Conservation (phyloP, 2,797 vertebrate genomes). For the Malacoctenus gilli region DNA sequence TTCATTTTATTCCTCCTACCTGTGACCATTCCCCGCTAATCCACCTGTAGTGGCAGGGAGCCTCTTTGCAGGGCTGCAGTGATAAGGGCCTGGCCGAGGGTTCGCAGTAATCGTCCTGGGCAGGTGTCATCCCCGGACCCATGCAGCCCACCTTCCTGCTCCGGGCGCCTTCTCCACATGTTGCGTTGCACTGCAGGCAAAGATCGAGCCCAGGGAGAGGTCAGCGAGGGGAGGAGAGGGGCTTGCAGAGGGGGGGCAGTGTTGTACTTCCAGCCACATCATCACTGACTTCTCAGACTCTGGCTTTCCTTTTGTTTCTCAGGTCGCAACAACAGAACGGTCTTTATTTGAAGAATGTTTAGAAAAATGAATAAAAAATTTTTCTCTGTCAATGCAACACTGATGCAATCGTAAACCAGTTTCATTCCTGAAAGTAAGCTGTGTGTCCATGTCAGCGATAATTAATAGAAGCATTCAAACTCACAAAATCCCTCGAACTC, state of each 20-base stretch:
- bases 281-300: slow-evolving; percentile 12
- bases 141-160: slow-evolving; percentile 82
- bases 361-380: no score
- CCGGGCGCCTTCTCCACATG: slow-evolving; percentile 80
- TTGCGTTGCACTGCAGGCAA: slow-evolving; percentile 82
- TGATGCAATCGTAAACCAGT: not conserved
- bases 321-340: no score
- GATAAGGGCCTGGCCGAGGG: slow-evolving; percentile 73
- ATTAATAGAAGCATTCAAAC: slow-evolving; percentile 36
- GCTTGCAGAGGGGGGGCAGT: slow-evolving; percentile 63
- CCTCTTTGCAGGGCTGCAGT: slow-evolving; percentile 74
- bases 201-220: not conserved
- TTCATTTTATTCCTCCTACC: slow-evolving; percentile 71
- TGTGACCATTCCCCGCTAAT: slow-evolving; percentile 87
- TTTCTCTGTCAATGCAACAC: slow-evolving; percentile 12
- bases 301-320: slow-evolving; percentile 4
- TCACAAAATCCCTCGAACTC: slow-evolving; percentile 10
- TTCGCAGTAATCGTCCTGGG: slow-evolving; percentile 85
- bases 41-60: slow-evolving; percentile 83
- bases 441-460: slow-evolving; percentile 14
- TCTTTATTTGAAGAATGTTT: no score
- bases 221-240: slow-evolving; percentile 2
- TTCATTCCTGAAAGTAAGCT: slow-evolving; percentile 37
- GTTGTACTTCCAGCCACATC: slow-evolving; percentile 49
- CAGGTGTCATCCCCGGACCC: slow-evolving; percentile 68